Base-by-base conservation (phyloP, 2,888 invertebrate species). In the Ceratothoa steindachneri region DNA sequence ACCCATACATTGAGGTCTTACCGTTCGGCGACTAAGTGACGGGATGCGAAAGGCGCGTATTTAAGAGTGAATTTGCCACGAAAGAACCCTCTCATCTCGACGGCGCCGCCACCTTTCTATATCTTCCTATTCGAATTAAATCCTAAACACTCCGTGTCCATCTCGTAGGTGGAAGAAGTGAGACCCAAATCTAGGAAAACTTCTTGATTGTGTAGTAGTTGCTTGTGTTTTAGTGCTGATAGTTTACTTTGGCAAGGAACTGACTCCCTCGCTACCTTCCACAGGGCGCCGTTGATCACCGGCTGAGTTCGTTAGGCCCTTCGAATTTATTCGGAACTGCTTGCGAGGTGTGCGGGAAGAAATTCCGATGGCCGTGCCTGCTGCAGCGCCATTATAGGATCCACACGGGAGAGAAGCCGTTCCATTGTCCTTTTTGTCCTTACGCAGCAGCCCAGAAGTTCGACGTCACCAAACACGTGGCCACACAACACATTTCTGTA, bases 391-490 rank as follows among this genome's bases (percentile, higher is more conserved):
- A 78, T 29, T 64, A 75, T 41, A 71, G 75, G 52, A 75, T 74
- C 60, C 78, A 78, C 75, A 78, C 78, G 24, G 75, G 75, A 31
- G 78, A 78, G 72, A 68, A 75, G 31, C 78, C 78, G 65, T 78
- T 73, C 69, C 60, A 66, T 55, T 78, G 77, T 41, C 77, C 73
- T n/a, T 70, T 67, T 52, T 78, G 77, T 65, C 67, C 77, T 5
- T 78, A 78, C 55, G 77, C 77, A n/a, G 77, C 77, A 12, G 75
- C 77, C 64, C 77, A 78, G 67, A 78, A 78, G 75, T 78, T 78
- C 70, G 77, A 78, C 41, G 75, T 78, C 22, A 78, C 77, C 28
- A 78, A 78, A 72, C 77, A 78, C 60, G 73, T 78, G 28, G 30
- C 73, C 52, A 74, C 77, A 22, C 68, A 71, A 41, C 77, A 78